Percentiles rank a stretch among this genome's conserved stretches.
Evolutionary conservation across 2,113 vertebrate genomes (phyloP).

Genomic region (Passer domesticus): DNA sequence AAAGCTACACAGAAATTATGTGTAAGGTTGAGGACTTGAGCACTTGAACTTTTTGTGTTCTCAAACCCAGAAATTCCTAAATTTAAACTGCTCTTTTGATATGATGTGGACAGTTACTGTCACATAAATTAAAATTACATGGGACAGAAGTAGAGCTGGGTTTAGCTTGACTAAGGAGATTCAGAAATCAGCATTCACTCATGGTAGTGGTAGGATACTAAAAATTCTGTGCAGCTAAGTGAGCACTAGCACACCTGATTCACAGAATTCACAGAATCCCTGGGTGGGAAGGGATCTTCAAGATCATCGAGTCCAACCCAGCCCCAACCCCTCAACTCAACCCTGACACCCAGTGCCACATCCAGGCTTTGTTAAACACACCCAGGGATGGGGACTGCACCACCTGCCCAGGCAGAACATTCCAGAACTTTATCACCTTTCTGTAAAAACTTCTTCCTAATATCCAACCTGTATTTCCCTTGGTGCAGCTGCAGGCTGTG

Average conservation of each 20-base stretch:
- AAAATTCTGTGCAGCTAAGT: not conserved
- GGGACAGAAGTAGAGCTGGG: not conserved
- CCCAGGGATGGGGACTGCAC: too few relatives aligned
- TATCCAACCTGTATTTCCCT: too few relatives aligned
- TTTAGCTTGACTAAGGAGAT: not conserved
- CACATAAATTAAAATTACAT: not conserved
- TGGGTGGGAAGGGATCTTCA: not conserved
- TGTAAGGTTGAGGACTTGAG: conserved; percentile 7
- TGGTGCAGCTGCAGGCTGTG: too few relatives aligned
- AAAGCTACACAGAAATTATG: not conserved
- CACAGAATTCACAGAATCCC: not conserved
- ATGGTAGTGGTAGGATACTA: not conserved
- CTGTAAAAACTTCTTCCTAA: too few relatives aligned
- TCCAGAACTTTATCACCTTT: too few relatives aligned
- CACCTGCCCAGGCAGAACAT: too few relatives aligned
- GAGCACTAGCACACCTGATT: not conserved
- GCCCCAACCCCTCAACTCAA: not conserved
- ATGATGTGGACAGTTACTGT: not conserved
- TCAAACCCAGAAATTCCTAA: not conserved
- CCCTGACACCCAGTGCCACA: not conserved
- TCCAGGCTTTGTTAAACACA: too few relatives aligned
- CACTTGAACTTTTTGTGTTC: not conserved
- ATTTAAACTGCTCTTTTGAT: not conserved
- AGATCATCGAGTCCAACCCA: not conserved
- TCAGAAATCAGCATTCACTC: not conserved